A percentile compares a stretch with the other conserved stretches of the same genome.
These are phyloP conservation scores for Chromis chromis DNA, from an alignment of 2,797 vertebrate genomes.

Conservation along the genomic window DNA sequence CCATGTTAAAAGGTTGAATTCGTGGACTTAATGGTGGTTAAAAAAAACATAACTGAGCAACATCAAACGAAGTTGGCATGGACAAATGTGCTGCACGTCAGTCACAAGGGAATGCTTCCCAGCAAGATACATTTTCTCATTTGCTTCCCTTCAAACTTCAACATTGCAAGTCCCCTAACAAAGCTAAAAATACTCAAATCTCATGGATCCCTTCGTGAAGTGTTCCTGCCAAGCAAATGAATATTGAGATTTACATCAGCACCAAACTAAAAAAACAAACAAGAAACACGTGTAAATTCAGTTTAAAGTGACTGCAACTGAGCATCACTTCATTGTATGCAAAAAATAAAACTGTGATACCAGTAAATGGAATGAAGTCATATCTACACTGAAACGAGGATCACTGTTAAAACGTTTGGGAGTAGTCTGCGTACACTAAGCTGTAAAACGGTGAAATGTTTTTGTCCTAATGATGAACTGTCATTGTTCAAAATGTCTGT, in stretches of 20 bases:
- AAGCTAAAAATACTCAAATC: slow-evolving; percentile 48
- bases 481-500: slow-evolving; percentile 22
- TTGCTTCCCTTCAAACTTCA: slow-evolving; percentile 66
- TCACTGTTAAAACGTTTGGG: slow-evolving; percentile 26
- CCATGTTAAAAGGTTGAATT: slow-evolving; percentile 40
- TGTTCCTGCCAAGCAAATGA: slow-evolving; percentile 48
- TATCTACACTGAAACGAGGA: slow-evolving; percentile 73
- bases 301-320: slow-evolving; percentile 56
- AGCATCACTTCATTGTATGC: slow-evolving; percentile 53
- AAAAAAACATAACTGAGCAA: slow-evolving; percentile 34
- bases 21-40: neutral
- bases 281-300: slow-evolving; percentile 23
- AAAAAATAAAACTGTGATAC: slow-evolving; percentile 56
- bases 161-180: slow-evolving; percentile 35
- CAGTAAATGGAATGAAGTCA: slow-evolving; percentile 73
- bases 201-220: slow-evolving; percentile 57
- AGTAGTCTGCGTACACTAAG: slow-evolving; percentile 46
- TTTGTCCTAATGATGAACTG: slow-evolving; percentile 36
- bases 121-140: slow-evolving; percentile 18
- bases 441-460: slow-evolving; percentile 55
- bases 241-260: slow-evolving; percentile 54
- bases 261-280: slow-evolving; percentile 43
- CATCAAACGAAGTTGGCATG: slow-evolving; percentile 31
- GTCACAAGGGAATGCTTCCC: slow-evolving; percentile 52
- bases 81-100: slow-evolving; percentile 57